phyloP scores from a whole-genome alignment of 2,888 invertebrate genomes.

The Agapostemon virescens region DNA sequence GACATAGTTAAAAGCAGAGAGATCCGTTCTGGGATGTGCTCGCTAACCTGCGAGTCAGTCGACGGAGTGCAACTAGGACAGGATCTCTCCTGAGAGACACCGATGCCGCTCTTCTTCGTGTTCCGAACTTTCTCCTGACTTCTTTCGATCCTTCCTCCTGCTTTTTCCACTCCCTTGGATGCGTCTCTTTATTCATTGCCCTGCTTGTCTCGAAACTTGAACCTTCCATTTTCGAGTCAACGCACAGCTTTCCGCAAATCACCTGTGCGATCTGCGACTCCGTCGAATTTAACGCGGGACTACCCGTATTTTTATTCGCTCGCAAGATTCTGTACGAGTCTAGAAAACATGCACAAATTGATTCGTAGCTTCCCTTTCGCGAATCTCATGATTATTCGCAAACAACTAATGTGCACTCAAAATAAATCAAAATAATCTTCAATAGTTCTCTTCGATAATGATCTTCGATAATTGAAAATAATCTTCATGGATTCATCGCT shows the following conservation, averaged over 20 bases:
- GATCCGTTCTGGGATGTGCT: conserved; percentile 66
- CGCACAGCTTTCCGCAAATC: background rate
- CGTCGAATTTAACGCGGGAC: background rate
- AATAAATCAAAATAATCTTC: no score
- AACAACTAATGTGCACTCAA: background rate
- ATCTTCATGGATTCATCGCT: no score
- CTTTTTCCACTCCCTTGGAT: background rate
- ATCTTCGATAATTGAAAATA: no score
- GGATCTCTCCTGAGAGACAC: conserved; percentile 73
- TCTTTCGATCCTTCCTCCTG: background rate
- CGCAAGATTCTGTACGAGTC: background rate
- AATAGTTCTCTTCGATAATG: no score
- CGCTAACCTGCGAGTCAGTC: conserved; percentile 72
- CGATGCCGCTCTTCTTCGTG: conserved; percentile 65
- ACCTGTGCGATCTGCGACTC: background rate
- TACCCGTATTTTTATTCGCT: background rate
- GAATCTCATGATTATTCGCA: background rate
- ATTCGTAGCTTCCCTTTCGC: background rate
- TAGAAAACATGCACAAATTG: background rate
- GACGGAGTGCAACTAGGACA: conserved; percentile 69
- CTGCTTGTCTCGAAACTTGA: background rate
- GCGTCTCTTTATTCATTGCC: background rate
- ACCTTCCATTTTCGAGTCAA: background rate
- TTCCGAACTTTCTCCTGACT: conserved; percentile 66
- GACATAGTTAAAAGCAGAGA: conserved; percentile 72